Conservation (phyloP, 2,888 invertebrate genomes). For the Deroplatys truncata region DNA sequence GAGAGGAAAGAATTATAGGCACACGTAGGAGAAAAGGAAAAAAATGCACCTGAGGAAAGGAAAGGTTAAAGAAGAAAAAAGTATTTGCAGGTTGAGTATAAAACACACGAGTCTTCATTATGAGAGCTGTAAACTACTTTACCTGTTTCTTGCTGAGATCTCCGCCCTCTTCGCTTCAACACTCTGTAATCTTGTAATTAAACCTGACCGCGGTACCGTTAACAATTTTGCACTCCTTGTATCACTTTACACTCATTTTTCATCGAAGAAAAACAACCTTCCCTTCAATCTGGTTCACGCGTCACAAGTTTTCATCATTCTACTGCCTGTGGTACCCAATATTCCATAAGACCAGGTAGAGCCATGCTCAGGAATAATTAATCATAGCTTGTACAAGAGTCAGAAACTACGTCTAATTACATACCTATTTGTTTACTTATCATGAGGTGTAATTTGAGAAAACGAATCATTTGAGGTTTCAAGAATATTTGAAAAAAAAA, state of each 20-base stretch:
- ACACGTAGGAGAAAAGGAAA: neutral
- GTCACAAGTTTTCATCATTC: neutral
- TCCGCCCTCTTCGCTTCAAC: neutral
- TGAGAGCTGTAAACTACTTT: neutral
- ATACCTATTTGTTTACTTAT: no score
- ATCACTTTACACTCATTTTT: neutral
- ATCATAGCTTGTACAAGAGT: neutral
- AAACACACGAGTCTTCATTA: neutral
- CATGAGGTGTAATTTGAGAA: no score
- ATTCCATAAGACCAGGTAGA: neutral
- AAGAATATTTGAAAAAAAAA: no score
- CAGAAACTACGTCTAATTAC: no score
- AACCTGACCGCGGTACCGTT: neutral
- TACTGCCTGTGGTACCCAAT: neutral
- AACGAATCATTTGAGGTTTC: no score
- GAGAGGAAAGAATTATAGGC: neutral
- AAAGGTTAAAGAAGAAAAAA: neutral
- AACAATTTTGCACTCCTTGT: neutral
- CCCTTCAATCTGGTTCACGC: neutral
- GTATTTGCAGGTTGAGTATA: neutral
- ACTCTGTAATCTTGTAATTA: neutral
- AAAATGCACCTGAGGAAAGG: no score
- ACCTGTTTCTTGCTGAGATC: neutral
- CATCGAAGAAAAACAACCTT: neutral
- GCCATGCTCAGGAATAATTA: neutral